phyloP scores from a whole-genome alignment of 2,888 invertebrate genomes.

The Callyntrura sp. region DNA sequence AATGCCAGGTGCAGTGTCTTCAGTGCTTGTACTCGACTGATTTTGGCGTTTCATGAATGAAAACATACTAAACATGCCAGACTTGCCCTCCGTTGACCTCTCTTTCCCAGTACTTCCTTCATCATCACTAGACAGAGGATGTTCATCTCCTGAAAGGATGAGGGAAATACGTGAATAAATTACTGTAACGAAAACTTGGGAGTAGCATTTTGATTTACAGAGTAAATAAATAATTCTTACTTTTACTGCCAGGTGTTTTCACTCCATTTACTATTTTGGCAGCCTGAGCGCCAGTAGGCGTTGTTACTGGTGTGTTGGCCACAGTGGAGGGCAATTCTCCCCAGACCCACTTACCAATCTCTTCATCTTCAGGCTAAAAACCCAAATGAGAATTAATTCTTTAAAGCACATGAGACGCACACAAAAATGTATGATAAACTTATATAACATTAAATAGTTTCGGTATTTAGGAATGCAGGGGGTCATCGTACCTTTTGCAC shows the following conservation, averaged over 20 bases:
- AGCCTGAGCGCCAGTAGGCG: slow-evolving; percentile 73
- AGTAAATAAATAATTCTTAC: slow-evolving; percentile 33
- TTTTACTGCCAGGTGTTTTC: slow-evolving; percentile 64
- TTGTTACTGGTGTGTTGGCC: slow-evolving; percentile 81
- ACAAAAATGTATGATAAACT: neutral
- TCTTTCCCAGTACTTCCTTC: slow-evolving; percentile 84
- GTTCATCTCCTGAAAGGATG: slow-evolving; percentile 77
- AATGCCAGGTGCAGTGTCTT: slow-evolving; percentile 89
- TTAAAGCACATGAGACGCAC: neutral
- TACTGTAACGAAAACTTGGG: neutral
- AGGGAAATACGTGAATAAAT: neutral
- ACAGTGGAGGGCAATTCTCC: slow-evolving; percentile 83
- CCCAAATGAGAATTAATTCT: neutral
- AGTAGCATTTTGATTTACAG: neutral
- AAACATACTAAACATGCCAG: slow-evolving; percentile 94
- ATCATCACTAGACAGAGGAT: slow-evolving; percentile 85
- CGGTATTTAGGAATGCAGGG: neutral
- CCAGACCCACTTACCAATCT: slow-evolving; percentile 84
- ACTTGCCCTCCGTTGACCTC: slow-evolving; percentile 85
- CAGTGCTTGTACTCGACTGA: slow-evolving; percentile 85
- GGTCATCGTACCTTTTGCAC: slow-evolving; percentile 78
- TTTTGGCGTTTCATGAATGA: slow-evolving; percentile 94
- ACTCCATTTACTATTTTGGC: slow-evolving; percentile 65
- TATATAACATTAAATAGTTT: no score
- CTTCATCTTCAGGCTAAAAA: slow-evolving; percentile 80